Conservation (phyloP, 2,888 invertebrate genomes). For the Synanthedon formicaeformis region DNA sequence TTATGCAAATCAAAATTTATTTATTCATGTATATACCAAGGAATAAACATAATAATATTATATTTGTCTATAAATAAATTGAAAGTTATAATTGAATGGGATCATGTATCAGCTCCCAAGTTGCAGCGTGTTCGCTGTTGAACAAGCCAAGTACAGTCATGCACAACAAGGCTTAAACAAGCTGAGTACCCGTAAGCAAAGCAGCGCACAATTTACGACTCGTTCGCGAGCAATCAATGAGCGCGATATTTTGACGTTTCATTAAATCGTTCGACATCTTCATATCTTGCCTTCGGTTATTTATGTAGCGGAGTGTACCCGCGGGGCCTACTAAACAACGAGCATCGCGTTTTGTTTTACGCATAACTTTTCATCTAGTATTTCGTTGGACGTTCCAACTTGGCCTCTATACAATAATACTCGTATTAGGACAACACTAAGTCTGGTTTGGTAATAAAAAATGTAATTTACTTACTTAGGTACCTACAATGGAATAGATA, state of each 20-base stretch:
- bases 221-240: conserved; percentile 20
- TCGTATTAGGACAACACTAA: too few species aligned
- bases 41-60: too few species aligned
- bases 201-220: conserved; percentile 6
- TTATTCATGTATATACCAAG: too few species aligned
- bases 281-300: conserved; percentile 51
- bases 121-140: too few species aligned
- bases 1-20: too few species aligned
- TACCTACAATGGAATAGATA: too few species aligned
- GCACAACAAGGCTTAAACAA: conserved; percentile 23
- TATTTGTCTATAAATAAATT: too few species aligned
- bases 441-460: too few species aligned
- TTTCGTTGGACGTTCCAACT: background rate
- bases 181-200: conserved; percentile 7
- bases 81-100: background rate
- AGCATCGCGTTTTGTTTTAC: conserved; percentile 7
- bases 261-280: conserved; percentile 62
- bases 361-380: background rate
- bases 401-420: too few species aligned
- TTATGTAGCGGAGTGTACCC: conserved; percentile 49
- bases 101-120: background rate
- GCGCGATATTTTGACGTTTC: conserved; percentile 59
- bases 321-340: background rate
- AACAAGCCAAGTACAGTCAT: conserved; percentile 18
- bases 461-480: too few species aligned